A percentile compares a stretch with the other conserved stretches of the same genome.
These are phyloP conservation scores for Nymphicus hollandicus DNA, from an alignment of 2,113 vertebrate genomes.

Conservation along the genomic window DNA sequence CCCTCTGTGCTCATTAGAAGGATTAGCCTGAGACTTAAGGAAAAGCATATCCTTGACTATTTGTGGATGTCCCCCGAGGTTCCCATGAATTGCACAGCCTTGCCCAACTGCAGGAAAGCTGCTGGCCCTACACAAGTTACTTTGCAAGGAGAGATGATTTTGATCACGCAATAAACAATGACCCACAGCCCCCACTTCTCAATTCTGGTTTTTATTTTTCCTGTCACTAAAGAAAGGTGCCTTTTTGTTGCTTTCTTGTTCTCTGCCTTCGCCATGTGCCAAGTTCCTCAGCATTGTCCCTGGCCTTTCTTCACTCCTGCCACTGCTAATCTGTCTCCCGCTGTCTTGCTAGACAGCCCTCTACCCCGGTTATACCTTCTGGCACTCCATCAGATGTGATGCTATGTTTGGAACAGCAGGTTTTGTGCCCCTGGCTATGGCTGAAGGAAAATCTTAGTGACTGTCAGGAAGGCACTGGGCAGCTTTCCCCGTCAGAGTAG, in stretches of 20 bases:
- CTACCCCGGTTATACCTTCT: background rate
- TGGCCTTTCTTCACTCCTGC: background rate
- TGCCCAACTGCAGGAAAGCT: background rate
- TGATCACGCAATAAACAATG: background rate
- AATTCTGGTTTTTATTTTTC: background rate
- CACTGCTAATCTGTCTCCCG: conserved; percentile 6
- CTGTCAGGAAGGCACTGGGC: background rate
- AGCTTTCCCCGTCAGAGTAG: background rate
- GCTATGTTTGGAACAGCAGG: background rate
- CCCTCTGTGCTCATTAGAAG: background rate
- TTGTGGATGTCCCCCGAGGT: background rate
- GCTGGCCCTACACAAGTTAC: background rate
- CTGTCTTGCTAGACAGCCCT: background rate
- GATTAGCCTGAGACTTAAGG: conserved; percentile 1
- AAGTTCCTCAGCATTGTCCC: background rate
- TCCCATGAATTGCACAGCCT: background rate
- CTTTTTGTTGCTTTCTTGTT: background rate
- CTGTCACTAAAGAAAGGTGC: background rate
- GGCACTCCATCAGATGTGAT: background rate
- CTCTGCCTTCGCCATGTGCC: background rate
- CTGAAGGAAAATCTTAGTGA: background rate
- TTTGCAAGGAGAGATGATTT: background rate
- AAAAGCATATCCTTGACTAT: background rate
- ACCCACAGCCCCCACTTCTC: background rate
- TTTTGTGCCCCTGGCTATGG: background rate